phyloP scores from a whole-genome alignment of 2,888 invertebrate genomes.

The Arge pagana region DNA sequence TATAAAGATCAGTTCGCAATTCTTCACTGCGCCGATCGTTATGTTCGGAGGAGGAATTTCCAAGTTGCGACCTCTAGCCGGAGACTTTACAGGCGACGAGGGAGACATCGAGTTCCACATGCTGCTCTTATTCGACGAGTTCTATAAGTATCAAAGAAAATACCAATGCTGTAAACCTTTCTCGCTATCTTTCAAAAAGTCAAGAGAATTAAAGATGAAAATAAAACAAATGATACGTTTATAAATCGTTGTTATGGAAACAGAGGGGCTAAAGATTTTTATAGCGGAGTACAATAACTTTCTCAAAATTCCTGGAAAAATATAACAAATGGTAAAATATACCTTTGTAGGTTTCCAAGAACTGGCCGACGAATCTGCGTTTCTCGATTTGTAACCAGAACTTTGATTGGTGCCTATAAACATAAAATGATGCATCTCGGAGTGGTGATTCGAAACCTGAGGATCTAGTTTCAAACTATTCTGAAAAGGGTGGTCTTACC shows the following conservation, averaged over 20 bases:
- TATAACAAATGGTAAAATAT: background rate
- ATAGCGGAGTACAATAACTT: background rate
- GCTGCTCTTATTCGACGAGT: constrained; percentile 5
- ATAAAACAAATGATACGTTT: background rate
- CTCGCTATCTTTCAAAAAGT: too few species aligned
- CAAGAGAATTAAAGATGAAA: background rate
- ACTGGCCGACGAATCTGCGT: background rate
- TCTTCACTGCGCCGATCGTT: constrained; percentile 39
- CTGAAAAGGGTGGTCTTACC: background rate
- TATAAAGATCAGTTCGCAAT: constrained; percentile 44
- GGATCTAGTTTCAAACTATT: background rate
- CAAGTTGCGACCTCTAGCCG: background rate
- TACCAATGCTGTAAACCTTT: background rate
- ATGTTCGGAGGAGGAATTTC: constrained; percentile 37
- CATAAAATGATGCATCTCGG: background rate
- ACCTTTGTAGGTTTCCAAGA: constrained; percentile 4
- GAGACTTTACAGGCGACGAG: constrained; percentile 11
- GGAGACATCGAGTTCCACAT: constrained; percentile 18
- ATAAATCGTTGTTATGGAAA: background rate
- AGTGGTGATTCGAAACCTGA: background rate
- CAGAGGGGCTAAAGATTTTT: background rate
- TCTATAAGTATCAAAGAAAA: background rate
- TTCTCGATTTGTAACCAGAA: constrained; percentile 17
- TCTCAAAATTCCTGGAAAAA: background rate
- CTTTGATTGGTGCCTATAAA: constrained; percentile 11